phyloP scores from a whole-genome alignment of 1,140 invertebrate genomes.

The Paramacrobiotus metropolitanus region DNA sequence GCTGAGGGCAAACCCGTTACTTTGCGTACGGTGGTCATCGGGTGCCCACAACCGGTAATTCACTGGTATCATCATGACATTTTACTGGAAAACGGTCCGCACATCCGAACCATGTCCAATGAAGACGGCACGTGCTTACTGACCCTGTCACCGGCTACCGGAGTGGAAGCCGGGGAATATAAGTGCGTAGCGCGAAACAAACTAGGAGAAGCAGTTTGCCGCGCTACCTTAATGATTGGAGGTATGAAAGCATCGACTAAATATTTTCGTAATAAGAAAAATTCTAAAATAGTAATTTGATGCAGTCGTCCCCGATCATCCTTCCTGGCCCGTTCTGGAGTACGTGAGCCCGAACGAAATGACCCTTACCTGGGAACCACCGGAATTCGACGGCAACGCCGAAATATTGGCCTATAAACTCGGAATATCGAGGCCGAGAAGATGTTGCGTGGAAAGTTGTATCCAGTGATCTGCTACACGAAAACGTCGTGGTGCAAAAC shows the following conservation, averaged over 20 bases:
- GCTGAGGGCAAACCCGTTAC: slow-evolving; percentile 48
- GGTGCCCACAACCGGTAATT: slow-evolving; percentile 62
- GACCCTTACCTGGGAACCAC: slow-evolving; percentile 29
- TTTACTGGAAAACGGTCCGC: not conserved
- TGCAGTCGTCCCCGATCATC: slow-evolving; percentile 10
- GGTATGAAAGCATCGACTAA: slow-evolving; percentile 15
- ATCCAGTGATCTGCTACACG: slow-evolving; percentile 68
- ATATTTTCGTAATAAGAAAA: slow-evolving; percentile 7
- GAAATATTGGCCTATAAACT: slow-evolving; percentile 23
- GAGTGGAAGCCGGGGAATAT: slow-evolving; percentile 47
- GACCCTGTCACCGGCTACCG: not conserved
- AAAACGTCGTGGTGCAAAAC: slow-evolving; percentile 59
- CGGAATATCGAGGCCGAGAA: slow-evolving; percentile 23
- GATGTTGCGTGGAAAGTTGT: slow-evolving; percentile 60
- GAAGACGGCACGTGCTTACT: not conserved
- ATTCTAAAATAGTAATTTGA: slow-evolving; percentile 8
- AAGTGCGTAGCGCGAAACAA: slow-evolving; percentile 78
- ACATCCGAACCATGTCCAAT: not conserved
- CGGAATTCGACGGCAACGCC: slow-evolving; percentile 19
- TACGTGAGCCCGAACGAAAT: slow-evolving; percentile 7
- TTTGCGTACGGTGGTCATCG: slow-evolving; percentile 58
- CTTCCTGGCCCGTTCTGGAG: slow-evolving; percentile 8
- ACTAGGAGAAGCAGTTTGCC: slow-evolving; percentile 27
- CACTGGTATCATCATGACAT: slow-evolving; percentile 44
- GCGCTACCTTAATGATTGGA: slow-evolving; percentile 28